Conservation (phyloP, 2,888 invertebrate genomes). For the Ochlodes sylvanus region DNA sequence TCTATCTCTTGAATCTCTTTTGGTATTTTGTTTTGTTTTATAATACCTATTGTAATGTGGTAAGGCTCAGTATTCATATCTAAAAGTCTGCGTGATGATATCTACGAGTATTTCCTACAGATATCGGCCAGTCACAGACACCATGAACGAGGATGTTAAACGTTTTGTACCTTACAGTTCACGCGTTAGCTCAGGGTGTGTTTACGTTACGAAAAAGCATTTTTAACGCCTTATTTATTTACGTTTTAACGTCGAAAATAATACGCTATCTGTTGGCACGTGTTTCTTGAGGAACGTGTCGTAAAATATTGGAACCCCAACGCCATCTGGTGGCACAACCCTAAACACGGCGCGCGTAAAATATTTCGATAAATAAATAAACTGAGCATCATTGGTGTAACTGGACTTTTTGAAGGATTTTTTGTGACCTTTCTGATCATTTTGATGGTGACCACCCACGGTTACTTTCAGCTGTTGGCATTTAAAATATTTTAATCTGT, state of each 20-base stretch:
- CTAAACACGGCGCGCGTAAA: conserved; percentile 29
- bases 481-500: too few relatives aligned
- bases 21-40: too few relatives aligned
- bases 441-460: background rate
- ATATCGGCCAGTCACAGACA: too few relatives aligned
- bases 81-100: too few relatives aligned
- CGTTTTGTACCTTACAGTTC: background rate
- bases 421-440: conserved; percentile 5
- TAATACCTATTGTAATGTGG: conserved; percentile 7
- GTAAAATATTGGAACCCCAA: conserved; percentile 69
- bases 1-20: too few relatives aligned
- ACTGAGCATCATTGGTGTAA: conserved; percentile 28
- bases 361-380: conserved; percentile 37
- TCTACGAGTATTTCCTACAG: too few relatives aligned
- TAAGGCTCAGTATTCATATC: background rate
- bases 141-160: too few relatives aligned
- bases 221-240: conserved; percentile 76
- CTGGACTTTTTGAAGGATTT: conserved; percentile 21
- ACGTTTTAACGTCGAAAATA: conserved; percentile 62
- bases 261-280: conserved; percentile 66
- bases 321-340: conserved; percentile 67
- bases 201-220: conserved; percentile 67
- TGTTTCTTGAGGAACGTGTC: conserved; percentile 64
- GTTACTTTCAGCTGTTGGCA: background rate
- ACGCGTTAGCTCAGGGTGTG: conserved; percentile 58